Evolutionary conservation across 2,797 vertebrate genomes (phyloP), one percentile per base, ranked within the genome.

Genomic region (Pagetopsis macropterus): DNA sequence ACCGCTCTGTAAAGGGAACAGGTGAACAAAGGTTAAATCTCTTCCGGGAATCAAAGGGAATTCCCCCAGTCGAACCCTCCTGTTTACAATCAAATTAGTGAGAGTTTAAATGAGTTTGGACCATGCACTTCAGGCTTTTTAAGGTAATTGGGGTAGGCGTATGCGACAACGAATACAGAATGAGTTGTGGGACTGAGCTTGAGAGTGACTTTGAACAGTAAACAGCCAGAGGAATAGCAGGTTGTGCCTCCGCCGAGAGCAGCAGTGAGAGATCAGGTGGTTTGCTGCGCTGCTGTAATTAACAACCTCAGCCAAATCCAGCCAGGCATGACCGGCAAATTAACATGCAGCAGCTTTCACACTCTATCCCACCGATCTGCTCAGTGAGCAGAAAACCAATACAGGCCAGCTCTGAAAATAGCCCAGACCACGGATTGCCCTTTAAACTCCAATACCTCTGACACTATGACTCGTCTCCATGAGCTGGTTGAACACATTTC

Each of bases 341-440:
- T 90, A 92, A 93, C 86, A 90, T 91, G 90, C 89, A 91, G 93
- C 90, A 86, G 87, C 89, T 87, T 90, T 88, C 90, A 83, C 87
- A 86, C 89, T 88, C 89, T 59, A 84, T 88, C 84, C 82, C 61
- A 85, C 84, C 90, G 82, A 89, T 88, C 86, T 83, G 90, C 86
- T 88, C 90, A 91, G 84, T 88, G 90, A 88, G 86, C 84, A 91
- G 88, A 90, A 91, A 91, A 89, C 75, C 89, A 90, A 82, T 85
- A 89, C 82, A 83, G 73, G 55, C 74, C 68, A 78, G 79, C 65
- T 78, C 82, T 84, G 82, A 83, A 90, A 90, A 92, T 82, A 92
- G 83, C 75, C 68, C 52, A 46, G 50, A 84, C 62, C 69, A 63
- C 58, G 76, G 77, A 81, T 44, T 76, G 74, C 54, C 72, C 82